These are phyloP conservation scores for Trematocara stigmaticum DNA, from an alignment of 2,113 vertebrate genomes.

Conservation along the genomic window DNA sequence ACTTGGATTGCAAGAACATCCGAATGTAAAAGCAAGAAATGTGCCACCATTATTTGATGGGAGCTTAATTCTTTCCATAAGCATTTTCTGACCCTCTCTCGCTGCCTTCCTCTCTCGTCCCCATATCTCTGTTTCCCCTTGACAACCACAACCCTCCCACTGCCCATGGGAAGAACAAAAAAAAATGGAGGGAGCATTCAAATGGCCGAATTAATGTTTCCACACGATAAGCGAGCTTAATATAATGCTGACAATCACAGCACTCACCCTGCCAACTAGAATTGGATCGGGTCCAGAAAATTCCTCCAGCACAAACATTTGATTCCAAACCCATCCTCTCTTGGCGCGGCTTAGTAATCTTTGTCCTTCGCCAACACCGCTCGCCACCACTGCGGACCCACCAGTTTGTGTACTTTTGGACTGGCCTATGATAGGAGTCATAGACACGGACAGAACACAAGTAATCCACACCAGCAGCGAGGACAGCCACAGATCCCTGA, in stretches of 20 bases:
- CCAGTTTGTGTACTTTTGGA: slow-evolving; percentile 77
- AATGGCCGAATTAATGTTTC: slow-evolving; percentile 75
- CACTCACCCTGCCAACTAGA: slow-evolving; percentile 98
- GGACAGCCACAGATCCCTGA: slow-evolving; percentile 88
- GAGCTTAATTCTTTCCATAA: slow-evolving; percentile 41
- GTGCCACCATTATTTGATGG: background rate
- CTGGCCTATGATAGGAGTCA: slow-evolving; percentile 78
- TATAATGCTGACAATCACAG: slow-evolving; percentile 75
- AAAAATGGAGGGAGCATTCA: slow-evolving; percentile 53
- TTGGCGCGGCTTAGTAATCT: slow-evolving; percentile 92
- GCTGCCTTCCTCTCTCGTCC: background rate
- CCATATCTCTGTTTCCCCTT: slow-evolving; percentile 46
- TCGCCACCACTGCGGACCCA: slow-evolving; percentile 77
- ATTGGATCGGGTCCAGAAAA: slow-evolving; percentile 99
- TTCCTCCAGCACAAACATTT: slow-evolving; percentile 99
- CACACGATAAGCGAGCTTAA: slow-evolving; percentile 76
- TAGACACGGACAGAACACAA: slow-evolving; percentile 80
- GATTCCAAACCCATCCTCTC: slow-evolving; percentile 99
- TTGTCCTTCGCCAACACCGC: slow-evolving; percentile 83
- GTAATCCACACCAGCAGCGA: slow-evolving; percentile 96
- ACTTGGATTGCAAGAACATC: slow-evolving; percentile 10
- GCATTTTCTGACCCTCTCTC: background rate
- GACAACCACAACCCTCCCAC: slow-evolving; percentile 36
- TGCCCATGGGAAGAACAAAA: slow-evolving; percentile 28
- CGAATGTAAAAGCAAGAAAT: background rate